Conservation (phyloP, 2,113 vertebrate species). For the Dasypus novemcinctus region DNA sequence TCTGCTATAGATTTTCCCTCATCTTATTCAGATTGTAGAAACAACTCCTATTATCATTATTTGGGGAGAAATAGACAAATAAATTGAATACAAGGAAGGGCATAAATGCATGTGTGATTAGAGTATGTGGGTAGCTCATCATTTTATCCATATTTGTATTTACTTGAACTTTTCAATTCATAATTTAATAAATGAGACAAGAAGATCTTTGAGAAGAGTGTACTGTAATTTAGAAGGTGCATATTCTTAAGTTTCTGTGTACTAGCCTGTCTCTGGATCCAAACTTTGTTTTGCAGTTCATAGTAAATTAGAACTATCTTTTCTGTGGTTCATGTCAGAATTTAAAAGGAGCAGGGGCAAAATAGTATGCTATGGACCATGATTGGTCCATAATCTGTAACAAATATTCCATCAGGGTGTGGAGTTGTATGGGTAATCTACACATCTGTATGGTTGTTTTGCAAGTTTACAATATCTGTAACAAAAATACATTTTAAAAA, state of each 20-base stretch:
- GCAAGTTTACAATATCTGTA: too few species aligned
- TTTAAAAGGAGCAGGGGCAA: neutral
- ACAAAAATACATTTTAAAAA: too few species aligned
- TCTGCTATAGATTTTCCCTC: rapidly evolving
- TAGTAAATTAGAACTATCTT: too few species aligned
- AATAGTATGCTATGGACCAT: too few species aligned
- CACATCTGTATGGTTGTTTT: too few species aligned
- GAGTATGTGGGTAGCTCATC: rapidly evolving
- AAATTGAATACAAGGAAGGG: rapidly evolving
- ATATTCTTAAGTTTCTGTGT: rapidly evolving
- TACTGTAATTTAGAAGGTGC: rapidly evolving
- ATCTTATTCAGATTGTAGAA: neutral
- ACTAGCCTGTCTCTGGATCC: rapidly evolving
- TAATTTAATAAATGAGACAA: neutral
- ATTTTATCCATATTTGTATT: neutral
- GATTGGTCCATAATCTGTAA: too few species aligned
- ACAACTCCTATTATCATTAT: too few species aligned
- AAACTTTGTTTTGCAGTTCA: neutral
- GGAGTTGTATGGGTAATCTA: too few species aligned
- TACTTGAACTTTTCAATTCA: too few species aligned
- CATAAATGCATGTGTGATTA: rapidly evolving
- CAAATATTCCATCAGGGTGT: too few species aligned
- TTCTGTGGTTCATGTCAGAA: neutral
- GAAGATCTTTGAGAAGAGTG: neutral
- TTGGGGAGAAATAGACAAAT: neutral